Evolutionary conservation across 2,888 invertebrate species (phyloP).

Genomic region (Erebia aethiops): DNA sequence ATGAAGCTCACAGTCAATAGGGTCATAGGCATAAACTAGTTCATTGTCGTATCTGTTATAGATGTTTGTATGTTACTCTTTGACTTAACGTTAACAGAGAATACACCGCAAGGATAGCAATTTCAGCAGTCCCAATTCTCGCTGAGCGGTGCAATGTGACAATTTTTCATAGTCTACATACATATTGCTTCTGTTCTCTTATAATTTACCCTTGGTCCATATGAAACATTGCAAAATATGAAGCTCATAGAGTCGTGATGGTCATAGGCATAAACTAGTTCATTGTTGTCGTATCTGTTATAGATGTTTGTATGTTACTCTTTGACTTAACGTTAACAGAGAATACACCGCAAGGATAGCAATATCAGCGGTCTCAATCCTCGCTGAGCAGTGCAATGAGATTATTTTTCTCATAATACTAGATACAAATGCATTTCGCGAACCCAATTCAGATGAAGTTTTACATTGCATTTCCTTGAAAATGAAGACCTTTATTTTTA

Average conservation of each 20-base stretch:
- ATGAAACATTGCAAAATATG: too few relatives aligned
- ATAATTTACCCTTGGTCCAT: not conserved
- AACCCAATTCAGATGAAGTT: conserved; percentile 20
- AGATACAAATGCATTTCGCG: conserved; percentile 40
- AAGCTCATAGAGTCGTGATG: not conserved
- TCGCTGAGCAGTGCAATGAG: conserved; percentile 46
- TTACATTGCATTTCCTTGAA: conserved; percentile 13
- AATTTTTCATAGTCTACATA: too few relatives aligned
- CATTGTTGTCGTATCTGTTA: not conserved
- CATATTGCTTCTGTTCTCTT: too few relatives aligned
- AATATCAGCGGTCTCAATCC: conserved; percentile 44
- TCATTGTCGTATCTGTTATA: not conserved
- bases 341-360: conserved; percentile 36
- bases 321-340: conserved; percentile 38
- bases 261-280: not conserved
- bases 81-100: conserved; percentile 39
- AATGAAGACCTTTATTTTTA: conserved; percentile 9
- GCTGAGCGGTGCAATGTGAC: conserved; percentile 48
- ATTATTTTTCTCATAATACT: conserved; percentile 50
- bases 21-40: not conserved
- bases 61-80: conserved; percentile 35
- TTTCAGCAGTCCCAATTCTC: conserved; percentile 43
- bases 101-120: conserved; percentile 37
- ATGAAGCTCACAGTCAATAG: not conserved
- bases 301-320: conserved; percentile 33